Conservation (phyloP, 2,797 vertebrate genomes). For the Pangasius krempfi region DNA sequence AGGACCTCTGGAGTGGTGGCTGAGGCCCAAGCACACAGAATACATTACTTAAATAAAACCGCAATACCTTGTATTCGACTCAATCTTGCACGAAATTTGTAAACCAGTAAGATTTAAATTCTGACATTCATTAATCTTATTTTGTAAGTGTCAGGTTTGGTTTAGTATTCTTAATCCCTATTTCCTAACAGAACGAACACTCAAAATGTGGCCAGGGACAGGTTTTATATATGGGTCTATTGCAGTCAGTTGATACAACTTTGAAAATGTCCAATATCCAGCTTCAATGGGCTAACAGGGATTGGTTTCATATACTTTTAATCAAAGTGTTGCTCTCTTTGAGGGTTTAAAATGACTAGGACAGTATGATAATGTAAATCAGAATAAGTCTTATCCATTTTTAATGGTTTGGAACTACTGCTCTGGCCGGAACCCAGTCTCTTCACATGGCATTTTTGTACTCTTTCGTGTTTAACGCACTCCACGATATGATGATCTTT, state of each 20-base stretch:
- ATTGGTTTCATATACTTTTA: background rate
- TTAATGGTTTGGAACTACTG: background rate
- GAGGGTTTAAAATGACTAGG: background rate
- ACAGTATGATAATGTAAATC: conserved; percentile 1
- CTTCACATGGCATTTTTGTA: conserved; percentile 9
- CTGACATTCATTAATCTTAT: background rate
- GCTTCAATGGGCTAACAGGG: background rate
- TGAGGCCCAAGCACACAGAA: background rate
- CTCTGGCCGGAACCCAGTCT: background rate
- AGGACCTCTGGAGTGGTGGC: background rate
- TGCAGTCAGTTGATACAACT: background rate
- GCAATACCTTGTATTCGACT: background rate
- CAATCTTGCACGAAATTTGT: background rate
- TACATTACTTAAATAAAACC: background rate
- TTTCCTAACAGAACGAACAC: background rate
- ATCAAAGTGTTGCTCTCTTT: background rate
- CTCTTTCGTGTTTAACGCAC: conserved; percentile 11
- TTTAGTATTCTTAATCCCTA: background rate
- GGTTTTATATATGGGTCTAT: background rate
- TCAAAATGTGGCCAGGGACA: background rate
- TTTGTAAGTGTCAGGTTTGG: background rate
- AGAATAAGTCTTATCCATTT: conserved; percentile 10
- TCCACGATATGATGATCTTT: conserved; percentile 7
- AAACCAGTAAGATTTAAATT: background rate
- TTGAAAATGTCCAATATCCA: background rate